Base-by-base conservation (phyloP, 2,113 vertebrate species). In the Bucco capensis region DNA sequence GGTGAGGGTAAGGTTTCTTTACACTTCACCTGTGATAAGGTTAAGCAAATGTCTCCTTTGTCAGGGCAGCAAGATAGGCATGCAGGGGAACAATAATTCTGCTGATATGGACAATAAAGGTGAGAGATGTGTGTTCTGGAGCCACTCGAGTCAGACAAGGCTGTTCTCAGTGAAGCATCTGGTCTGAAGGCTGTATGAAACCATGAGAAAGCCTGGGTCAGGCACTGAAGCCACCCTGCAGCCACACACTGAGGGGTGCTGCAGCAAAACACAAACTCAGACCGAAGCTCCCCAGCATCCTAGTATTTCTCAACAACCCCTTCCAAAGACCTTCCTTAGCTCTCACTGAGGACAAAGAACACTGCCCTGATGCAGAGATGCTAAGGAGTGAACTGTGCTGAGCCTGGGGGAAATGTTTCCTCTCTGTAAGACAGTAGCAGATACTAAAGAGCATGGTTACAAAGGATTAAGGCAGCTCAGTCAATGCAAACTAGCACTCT, bases 381-480 rank as follows among this genome's bases (percentile, higher is more conserved):
- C 78, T 65, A 50, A 83, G 37, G 23, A 72, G 22, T 19, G 37
- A 92, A 79, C 65, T 73, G 78, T 65, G 58, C 67, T 65, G 54
- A 44, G 70, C 75, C 53, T 14, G 33, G 46, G 62, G 66, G 62
- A 91, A 90, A 44, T 14, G 50, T 61, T 89, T 93, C 62, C 53
- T 71, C 75, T n/a, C 46, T 74, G 9, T 38, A 90, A 78, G 73
- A 87, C 83, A 90, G 81, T 50, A 89, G 82, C 58, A 38, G 17
- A 23, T 30, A 67, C 65, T 79, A 65, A 64, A 70, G 92, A 87
- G 58, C 27, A 87, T 27, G 67, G 81, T 82, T 92, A 85, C 79
- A 81, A 77, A 91, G 82, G 94, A 92, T 94, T 88, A 90, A 90
- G 44, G 70, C 60, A 74, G 80, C 67, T 78, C 79, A 88, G 87